These are phyloP conservation scores for Augochlora pura DNA, from an alignment of 1,140 invertebrate species.

Conservation along the genomic window DNA sequence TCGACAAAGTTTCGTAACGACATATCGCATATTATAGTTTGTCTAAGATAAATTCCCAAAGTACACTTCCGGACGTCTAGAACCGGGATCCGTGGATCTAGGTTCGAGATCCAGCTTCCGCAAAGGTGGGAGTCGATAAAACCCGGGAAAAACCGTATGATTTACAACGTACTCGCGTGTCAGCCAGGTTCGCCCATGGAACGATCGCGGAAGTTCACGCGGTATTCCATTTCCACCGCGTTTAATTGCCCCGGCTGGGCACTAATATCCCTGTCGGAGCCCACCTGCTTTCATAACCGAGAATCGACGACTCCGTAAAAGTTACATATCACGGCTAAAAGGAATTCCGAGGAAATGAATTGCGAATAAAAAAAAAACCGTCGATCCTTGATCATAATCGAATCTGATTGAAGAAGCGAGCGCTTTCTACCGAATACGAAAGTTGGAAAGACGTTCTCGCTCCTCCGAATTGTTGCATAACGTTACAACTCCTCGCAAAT, in stretches of 20 bases:
- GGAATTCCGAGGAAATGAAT: background rate
- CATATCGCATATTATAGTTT: too few species aligned
- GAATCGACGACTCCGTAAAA: background rate
- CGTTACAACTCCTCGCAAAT: background rate
- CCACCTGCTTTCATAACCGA: constrained; percentile 15
- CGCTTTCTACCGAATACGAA: constrained; percentile 29
- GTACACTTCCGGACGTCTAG: too few species aligned
- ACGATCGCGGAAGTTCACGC: constrained; percentile 23
- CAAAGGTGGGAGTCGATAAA: background rate
- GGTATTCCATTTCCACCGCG: background rate
- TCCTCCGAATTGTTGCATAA: background rate
- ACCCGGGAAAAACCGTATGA: background rate
- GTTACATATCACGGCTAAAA: too few species aligned
- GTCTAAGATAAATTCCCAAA: too few species aligned
- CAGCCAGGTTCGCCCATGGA: background rate
- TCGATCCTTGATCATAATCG: background rate
- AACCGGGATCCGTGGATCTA: background rate
- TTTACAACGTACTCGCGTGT: background rate
- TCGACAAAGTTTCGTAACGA: too few species aligned
- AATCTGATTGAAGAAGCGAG: background rate
- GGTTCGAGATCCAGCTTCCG: background rate
- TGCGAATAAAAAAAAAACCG: background rate
- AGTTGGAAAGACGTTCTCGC: background rate
- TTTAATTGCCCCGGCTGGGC: constrained; percentile 20
- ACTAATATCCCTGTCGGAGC: background rate